Evolutionary conservation across 2,797 vertebrate species (phyloP).

Genomic region (Gallirallus australis): DNA sequence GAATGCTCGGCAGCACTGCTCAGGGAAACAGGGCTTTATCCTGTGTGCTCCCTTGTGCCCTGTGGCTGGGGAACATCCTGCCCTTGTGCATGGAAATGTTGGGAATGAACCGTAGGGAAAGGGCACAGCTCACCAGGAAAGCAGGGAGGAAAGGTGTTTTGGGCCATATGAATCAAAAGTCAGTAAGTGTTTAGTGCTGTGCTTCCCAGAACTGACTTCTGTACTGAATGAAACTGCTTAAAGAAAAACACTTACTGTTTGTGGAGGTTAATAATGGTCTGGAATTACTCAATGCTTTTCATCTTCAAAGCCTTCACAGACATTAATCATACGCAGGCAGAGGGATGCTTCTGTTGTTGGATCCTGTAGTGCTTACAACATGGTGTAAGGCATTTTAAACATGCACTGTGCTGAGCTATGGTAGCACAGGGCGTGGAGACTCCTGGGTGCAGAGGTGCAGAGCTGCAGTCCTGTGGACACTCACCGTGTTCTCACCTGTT

Average conservation of each 20-base stretch:
- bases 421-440: rapidly evolving
- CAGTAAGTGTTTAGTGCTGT: not conserved
- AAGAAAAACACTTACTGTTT: not conserved
- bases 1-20: not conserved
- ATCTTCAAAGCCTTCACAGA: not conserved
- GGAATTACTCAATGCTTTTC: not conserved
- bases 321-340: not conserved
- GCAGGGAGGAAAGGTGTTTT: not conserved
- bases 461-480: not conserved
- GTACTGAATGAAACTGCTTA: not conserved
- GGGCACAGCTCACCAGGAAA: not conserved
- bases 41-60: not conserved
- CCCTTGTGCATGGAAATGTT: too few species aligned
- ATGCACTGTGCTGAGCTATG: not conserved
- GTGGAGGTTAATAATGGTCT: not conserved
- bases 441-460: not conserved
- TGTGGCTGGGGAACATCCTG: too few species aligned
- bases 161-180: not conserved
- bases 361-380: not conserved
- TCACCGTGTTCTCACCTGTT: rapidly evolving
- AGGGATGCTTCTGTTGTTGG: not conserved
- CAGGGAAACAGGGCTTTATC: not conserved
- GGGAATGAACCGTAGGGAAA: not conserved
- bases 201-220: not conserved
- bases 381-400: not conserved